Base-by-base conservation (phyloP, 2,888 invertebrate genomes). In the Papilio protenor region DNA sequence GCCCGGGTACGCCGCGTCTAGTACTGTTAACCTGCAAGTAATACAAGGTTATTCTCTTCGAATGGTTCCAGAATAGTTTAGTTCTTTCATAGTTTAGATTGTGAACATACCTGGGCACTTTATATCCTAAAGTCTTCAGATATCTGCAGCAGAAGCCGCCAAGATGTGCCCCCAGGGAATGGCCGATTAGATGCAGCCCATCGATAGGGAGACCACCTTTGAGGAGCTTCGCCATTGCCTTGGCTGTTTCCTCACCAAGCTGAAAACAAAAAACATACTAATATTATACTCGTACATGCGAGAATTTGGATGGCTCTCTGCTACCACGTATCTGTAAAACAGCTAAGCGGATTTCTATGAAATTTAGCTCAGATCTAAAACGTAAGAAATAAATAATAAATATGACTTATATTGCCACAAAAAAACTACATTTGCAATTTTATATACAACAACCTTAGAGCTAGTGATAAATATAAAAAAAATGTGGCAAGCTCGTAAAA, bases 81-180 rank as follows among this genome's bases (percentile, higher is more conserved):
- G 49, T 49, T 49, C 12, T 52, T 52, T 14, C 52, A 59, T 14
- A 59, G 2, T 23, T 21, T 23, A n/a, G 10, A n/a, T n/a, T 59
- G 59, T 21, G 23, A 14, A 59, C 27, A 69, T 12, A 91, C 92
- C 92, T 91, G 8, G 87, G 87, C 18, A 91, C 83, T 6, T 45
- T 83, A 21, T 79, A 81, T 6, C 87, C 87, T 27, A 78, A 82
- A 0, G 81, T 88, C 27, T 86, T 88, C 1, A 96, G 88, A 69
- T 91, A 89, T n/a, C 92, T 87, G 0, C 95, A 95, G 11, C 95
- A 91, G 18, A 94, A 92, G 0, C 95, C 96, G 1, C 94, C 89
- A 81, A 96, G 91, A 82, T 96, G 96, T 0, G 94, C 93, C 0
- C 96, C 96, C 82, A 96, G 83, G 76, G 96, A 96, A 81, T 96